A percentile compares a stretch with the other conserved stretches of the same genome.
Conservation (phyloP, 2,113 vertebrate genomes). For the Tylochromis polylepis region DNA sequence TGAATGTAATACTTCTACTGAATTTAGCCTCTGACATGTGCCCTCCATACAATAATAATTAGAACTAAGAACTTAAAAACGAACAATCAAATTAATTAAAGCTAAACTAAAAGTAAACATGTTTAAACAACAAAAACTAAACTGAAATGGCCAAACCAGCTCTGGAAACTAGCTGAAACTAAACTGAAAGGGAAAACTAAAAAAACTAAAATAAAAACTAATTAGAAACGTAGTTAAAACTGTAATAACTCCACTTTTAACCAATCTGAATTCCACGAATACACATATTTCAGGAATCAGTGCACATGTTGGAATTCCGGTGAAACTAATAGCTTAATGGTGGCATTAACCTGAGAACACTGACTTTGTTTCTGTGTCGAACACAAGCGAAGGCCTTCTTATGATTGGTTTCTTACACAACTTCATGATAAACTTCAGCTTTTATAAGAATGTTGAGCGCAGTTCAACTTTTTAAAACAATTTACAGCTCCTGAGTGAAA, state of each 20-base stretch:
- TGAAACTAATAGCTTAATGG: not conserved
- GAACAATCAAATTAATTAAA: fast-evolving
- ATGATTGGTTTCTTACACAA: not conserved
- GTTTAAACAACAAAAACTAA: not conserved
- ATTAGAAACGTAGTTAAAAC: not conserved
- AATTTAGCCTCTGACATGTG: not conserved
- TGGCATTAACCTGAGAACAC: not conserved
- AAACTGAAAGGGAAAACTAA: not conserved
- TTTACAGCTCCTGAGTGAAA: not conserved
- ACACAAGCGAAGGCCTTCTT: not conserved
- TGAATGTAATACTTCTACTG: not conserved
- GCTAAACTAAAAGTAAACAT: not conserved
- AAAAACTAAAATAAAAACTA: not conserved
- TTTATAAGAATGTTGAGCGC: not conserved
- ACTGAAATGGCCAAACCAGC: not conserved
- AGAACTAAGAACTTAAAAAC: not conserved
- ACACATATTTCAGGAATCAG: not conserved
- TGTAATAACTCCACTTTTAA: not conserved
- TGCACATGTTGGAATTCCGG: not conserved
- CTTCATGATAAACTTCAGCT: not conserved
- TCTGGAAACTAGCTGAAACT: not conserved
- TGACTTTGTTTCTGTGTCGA: not conserved
- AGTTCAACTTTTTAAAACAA: not conserved
- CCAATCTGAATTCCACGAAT: not conserved
- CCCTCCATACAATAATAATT: not conserved